Base-by-base conservation (phyloP, 2,113 vertebrate species). In the Vidua chalybeata region DNA sequence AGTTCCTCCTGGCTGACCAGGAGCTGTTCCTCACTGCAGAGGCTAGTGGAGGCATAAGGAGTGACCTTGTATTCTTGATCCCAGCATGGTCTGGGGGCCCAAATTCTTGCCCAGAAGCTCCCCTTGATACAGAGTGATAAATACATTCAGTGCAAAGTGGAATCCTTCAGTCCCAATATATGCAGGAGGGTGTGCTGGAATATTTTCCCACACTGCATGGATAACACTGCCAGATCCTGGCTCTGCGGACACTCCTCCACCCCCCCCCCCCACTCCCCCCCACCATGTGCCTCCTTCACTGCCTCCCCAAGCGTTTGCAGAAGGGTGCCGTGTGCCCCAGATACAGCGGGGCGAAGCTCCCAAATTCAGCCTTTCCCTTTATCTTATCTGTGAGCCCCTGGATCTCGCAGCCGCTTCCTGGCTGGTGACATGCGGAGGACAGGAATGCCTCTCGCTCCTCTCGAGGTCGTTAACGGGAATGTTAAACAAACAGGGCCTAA, bases 401-500 rank as follows among this genome's bases (percentile, higher is more conserved):
- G 81, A 89, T 93, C 89, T 92, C 7, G 1, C 82, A 95, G 92
- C 87, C 46, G 75, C 87, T 96, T 97, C 95, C 96, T 96, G 96
- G 82, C 81, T 17, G 14, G 93, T 95, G 96, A 91, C 89, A 93
- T 33, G 89, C 0, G 7, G 83, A 95, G 82, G 87, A 83, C 91
- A 94, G 87, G 95, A 96, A 96, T 94, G 91, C 92, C 90, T 95
- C 91, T 68, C 26, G 15, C 95, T 95, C 55, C 82, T 82, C 90
- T 94, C 55, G 81, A 91, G 93, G 87, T 76, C 69, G 35, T 73
- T 93, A 92, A 45, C 6, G 75, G 92, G 96, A 95, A 96, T 93
- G 94, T 96, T 94, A 94, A 97, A 95, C 91, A 96, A 95, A 95
- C 90, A 95, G 88, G 79, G 71, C 90, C 84, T 48, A 72, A 67